A percentile compares a stretch with the other conserved stretches of the same genome.
phyloP scores from a whole-genome alignment of 2,113 vertebrate genomes.

The Rhegmatorhina hoffmannsi region DNA sequence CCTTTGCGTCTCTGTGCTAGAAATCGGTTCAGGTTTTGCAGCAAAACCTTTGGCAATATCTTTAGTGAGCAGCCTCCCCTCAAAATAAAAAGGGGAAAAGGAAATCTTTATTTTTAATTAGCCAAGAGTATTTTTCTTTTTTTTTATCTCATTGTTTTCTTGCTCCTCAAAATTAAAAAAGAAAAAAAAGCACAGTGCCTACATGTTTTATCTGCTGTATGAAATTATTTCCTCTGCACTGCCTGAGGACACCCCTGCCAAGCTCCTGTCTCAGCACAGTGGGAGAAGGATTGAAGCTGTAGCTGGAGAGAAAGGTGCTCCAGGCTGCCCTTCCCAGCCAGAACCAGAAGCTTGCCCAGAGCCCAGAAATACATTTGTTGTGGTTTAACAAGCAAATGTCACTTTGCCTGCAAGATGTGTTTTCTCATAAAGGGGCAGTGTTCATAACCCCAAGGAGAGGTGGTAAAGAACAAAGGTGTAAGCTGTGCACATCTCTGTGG shows the following conservation, averaged over 20 bases:
- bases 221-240: neutral
- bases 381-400: neutral
- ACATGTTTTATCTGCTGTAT: neutral
- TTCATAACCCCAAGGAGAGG: neutral
- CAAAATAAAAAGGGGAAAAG: slow-evolving; percentile 20
- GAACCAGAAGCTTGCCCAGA: neutral
- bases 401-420: neutral
- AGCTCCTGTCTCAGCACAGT: neutral
- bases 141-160: neutral
- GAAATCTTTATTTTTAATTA: slow-evolving; percentile 34
- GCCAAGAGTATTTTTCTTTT: neutral
- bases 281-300: slow-evolving; percentile 1
- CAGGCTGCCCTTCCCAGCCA: neutral
- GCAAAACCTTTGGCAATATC: neutral
- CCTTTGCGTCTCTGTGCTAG: slow-evolving; percentile 49
- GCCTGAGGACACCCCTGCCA: neutral
- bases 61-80: slow-evolving; percentile 33
- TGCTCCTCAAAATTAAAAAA: neutral
- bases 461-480: neutral
- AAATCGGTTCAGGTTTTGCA: slow-evolving; percentile 61
- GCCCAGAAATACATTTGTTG: neutral
- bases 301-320: neutral
- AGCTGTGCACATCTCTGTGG: neutral
- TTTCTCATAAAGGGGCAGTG: neutral
- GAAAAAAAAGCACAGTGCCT: neutral